Percentiles rank a stretch among this genome's conserved stretches.
phyloP scores from a whole-genome alignment of 1,140 invertebrate species.

The Macrobrachium rosenbergii region DNA sequence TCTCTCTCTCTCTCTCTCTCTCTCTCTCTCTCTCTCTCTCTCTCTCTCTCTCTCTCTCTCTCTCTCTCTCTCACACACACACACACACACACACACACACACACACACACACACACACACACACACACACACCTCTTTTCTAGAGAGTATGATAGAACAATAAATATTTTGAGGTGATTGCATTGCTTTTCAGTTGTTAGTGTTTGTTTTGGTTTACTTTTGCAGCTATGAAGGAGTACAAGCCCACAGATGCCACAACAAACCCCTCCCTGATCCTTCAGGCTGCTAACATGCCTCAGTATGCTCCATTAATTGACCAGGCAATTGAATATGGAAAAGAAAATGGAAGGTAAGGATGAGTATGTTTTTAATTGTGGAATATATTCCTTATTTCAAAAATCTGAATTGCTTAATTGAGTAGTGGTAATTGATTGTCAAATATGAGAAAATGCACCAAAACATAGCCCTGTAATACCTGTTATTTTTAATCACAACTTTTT shows the following conservation, averaged over 20 bases:
- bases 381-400: background rate
- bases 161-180: background rate
- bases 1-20: no score
- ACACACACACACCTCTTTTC: no score
- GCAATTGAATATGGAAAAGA: slow-evolving; percentile 90
- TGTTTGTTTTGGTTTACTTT: slow-evolving; percentile 68
- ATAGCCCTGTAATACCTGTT: no score
- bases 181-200: slow-evolving; percentile 60
- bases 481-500: no score
- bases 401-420: background rate
- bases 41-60: background rate
- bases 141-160: no score
- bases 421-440: background rate
- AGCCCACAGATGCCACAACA: slow-evolving; percentile 99
- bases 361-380: background rate
- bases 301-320: slow-evolving; percentile 88
- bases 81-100: no score
- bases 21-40: no score
- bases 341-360: slow-evolving; percentile 70
- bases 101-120: no score
- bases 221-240: slow-evolving; percentile 95
- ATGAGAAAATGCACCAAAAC: no score
- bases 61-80: no score
- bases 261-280: slow-evolving; percentile 97
- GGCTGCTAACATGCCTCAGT: slow-evolving; percentile 92